These are phyloP conservation scores for Drosophila nigricruria DNA, from an alignment of 2,888 invertebrate species.

Conservation along the genomic window DNA sequence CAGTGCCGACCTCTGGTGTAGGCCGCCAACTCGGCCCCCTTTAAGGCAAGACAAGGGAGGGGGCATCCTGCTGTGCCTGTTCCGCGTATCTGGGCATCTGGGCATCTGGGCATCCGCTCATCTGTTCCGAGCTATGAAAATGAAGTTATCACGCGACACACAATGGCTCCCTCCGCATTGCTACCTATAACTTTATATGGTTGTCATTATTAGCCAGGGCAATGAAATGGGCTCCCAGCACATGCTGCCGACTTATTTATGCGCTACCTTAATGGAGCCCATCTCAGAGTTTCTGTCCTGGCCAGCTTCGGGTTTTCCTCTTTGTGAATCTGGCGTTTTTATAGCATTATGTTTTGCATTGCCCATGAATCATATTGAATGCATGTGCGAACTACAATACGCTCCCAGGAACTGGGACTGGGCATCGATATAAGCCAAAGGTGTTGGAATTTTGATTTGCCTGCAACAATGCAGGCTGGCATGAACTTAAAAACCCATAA, in stretches of 20 bases:
- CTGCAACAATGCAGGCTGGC: slow-evolving; percentile 29
- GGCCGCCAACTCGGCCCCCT: slow-evolving; percentile 48
- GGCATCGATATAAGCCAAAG: slow-evolving; percentile 24
- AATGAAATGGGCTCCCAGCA: slow-evolving; percentile 60
- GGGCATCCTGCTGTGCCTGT: slow-evolving; percentile 56
- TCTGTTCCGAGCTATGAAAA: slow-evolving; percentile 47
- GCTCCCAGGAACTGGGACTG: slow-evolving; percentile 4
- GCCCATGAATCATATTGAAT: slow-evolving; percentile 58
- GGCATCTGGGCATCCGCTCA: slow-evolving; percentile 13
- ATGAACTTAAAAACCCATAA: slow-evolving; percentile 12
- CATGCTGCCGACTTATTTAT: slow-evolving; percentile 70
- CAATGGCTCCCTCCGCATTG: slow-evolving; percentile 53
- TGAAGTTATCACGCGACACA: slow-evolving; percentile 81
- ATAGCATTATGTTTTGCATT: slow-evolving; percentile 55
- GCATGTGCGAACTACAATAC: slow-evolving; percentile 13
- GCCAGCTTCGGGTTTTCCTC: slow-evolving; percentile 4
- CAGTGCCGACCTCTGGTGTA: slow-evolving; percentile 68
- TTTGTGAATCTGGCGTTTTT: slow-evolving; percentile 48
- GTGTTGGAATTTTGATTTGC: slow-evolving; percentile 69
- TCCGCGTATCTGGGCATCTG: slow-evolving; percentile 46
- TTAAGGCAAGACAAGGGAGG: neutral
- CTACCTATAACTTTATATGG: slow-evolving; percentile 75
- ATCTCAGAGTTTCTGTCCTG: slow-evolving; percentile 11
- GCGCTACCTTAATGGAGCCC: slow-evolving; percentile 77
- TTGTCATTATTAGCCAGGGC: slow-evolving; percentile 78